Percentiles rank a stretch among this genome's conserved stretches.
phyloP scores from a whole-genome alignment of 1,140 invertebrate genomes.

The Delia radicum region DNA sequence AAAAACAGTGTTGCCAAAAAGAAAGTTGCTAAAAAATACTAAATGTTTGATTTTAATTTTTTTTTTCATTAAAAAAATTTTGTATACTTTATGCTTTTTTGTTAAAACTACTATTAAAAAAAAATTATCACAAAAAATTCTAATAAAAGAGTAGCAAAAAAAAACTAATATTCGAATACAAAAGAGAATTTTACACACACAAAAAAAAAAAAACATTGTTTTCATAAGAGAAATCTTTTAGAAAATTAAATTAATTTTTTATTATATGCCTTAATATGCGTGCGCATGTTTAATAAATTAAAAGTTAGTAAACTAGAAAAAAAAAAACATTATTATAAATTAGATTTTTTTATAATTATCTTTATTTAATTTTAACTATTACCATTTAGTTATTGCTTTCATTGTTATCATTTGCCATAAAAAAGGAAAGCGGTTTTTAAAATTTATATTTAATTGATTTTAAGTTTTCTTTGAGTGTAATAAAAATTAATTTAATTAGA shows the following conservation, averaged over 20 bases:
- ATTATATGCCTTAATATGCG: neutral
- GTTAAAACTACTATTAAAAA: neutral
- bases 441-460: neutral
- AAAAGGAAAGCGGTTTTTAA: neutral
- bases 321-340: no score
- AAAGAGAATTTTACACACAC: neutral
- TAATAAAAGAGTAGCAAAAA: neutral
- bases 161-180: neutral
- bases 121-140: neutral
- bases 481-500: neutral
- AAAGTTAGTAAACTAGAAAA: no score
- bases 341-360: neutral
- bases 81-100: no score
- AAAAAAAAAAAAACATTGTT: no score
- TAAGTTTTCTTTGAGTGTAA: neutral
- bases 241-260: neutral
- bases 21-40: no score
- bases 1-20: no score
- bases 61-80: no score
- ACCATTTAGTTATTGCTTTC: neutral
- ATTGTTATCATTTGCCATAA: neutral
- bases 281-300: neutral
- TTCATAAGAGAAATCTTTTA: neutral
- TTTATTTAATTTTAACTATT: neutral
- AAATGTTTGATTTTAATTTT: no score